A percentile compares a stretch with the other conserved stretches of the same genome.
phyloP scores from a whole-genome alignment of 2,888 invertebrate species.

The Punctoribates punctum region DNA sequence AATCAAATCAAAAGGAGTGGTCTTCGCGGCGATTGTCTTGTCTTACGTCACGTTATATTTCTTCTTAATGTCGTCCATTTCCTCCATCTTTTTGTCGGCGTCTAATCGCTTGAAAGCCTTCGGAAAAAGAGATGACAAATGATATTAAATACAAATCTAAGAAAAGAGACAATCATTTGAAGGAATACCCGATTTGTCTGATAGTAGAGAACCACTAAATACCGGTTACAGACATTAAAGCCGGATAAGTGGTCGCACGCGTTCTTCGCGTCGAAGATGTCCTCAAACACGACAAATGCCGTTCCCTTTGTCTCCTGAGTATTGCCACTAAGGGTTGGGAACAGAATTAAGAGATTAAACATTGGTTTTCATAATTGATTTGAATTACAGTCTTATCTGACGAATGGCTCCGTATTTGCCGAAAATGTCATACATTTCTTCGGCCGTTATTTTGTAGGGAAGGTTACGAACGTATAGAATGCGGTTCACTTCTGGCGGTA shows the following conservation, averaged over 20 bases:
- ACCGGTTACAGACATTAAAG: constrained; percentile 97
- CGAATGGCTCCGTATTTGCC: constrained; percentile 99
- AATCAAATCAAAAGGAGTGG: too few relatives aligned
- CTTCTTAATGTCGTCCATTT: constrained; percentile 88
- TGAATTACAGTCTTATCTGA: constrained; percentile 86
- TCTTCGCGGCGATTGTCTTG: background rate
- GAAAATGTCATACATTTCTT: constrained; percentile 99
- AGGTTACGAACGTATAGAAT: constrained; percentile 93
- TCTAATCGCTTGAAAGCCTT: constrained; percentile 89
- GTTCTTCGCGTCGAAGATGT: constrained; percentile 99
- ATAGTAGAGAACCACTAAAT: constrained; percentile 97
- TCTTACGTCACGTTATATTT: constrained; percentile 73
- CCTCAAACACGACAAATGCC: constrained; percentile 98
- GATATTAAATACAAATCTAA: background rate
- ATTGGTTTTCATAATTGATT: constrained; percentile 51
- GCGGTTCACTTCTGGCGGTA: constrained; percentile 98
- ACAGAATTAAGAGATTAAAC: background rate
- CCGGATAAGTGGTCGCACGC: constrained; percentile 99
- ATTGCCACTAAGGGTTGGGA: constrained; percentile 66
- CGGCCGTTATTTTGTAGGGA: constrained; percentile 98
- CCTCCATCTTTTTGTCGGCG: constrained; percentile 60
- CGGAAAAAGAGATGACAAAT: constrained; percentile 46
- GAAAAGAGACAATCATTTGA: background rate
- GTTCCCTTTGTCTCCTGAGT: constrained; percentile 97
- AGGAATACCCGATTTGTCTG: constrained; percentile 62